Percentiles rank a stretch among this genome's conserved stretches.
phyloP scores from a whole-genome alignment of 2,888 invertebrate genomes.

The Coleophora flavipennella region DNA sequence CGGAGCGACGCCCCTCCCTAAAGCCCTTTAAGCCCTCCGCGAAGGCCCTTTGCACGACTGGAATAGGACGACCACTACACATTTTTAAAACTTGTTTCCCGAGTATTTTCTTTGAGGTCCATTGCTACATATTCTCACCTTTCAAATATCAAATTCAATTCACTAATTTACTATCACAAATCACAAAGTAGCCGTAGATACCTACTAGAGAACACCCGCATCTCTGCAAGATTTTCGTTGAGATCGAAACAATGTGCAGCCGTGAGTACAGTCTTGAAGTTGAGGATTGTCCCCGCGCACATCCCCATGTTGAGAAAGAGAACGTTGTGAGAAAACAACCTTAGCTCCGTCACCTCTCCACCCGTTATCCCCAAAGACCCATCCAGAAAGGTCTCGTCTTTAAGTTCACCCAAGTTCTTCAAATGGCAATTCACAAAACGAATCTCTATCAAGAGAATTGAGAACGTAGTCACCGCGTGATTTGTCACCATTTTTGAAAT shows the following conservation, averaged over 20 bases:
- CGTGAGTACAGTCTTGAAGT: conserved; percentile 27
- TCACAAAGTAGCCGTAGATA: too few relatives aligned
- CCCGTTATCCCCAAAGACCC: conserved; percentile 21
- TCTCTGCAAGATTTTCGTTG: conserved; percentile 26
- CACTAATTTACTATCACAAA: too few relatives aligned
- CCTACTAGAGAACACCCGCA: conserved; percentile 30
- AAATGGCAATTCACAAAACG: conserved; percentile 18
- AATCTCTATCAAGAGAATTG: conserved; percentile 2
- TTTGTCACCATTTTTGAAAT: too few relatives aligned
- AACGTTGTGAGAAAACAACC: conserved; percentile 24
- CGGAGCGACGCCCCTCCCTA: too few relatives aligned
- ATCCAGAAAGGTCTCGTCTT: conserved; percentile 14
- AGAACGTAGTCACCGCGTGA: too few relatives aligned
- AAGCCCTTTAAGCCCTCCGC: too few relatives aligned
- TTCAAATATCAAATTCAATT: too few relatives aligned
- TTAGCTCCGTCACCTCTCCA: conserved; percentile 16
- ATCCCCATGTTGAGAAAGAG: conserved; percentile 28
- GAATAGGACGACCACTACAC: too few relatives aligned
- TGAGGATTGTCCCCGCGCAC: conserved; percentile 29
- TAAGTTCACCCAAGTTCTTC: conserved; percentile 24
- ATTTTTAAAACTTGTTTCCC: too few relatives aligned
- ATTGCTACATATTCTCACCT: too few relatives aligned
- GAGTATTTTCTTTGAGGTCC: too few relatives aligned
- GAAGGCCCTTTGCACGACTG: too few relatives aligned
- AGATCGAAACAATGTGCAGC: conserved; percentile 35